Evolutionary conservation across 2,888 invertebrate genomes (phyloP), one percentile per base, ranked within the genome.

Genomic region (Camponotus fellah): DNA sequence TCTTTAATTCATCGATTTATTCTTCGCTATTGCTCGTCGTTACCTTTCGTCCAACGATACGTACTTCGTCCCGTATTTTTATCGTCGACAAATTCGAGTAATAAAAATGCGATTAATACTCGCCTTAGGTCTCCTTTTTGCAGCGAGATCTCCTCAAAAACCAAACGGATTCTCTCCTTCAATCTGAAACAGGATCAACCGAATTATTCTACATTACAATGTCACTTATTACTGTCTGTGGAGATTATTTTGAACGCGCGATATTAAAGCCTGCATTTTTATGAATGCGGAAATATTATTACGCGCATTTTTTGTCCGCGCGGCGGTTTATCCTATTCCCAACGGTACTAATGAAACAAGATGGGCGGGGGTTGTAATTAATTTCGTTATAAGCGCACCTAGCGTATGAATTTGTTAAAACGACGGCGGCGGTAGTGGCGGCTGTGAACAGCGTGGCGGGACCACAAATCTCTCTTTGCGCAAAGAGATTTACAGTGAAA

Each of bases 121-220:
- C 93, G 97, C 97, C 97, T 98, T 89, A 97, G 95, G 93, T 97
- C 97, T 83, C 97, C 97, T 95, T 97, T 97, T 94, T 97, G 97
- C 88, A 98, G 95, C 77, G 96, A 96, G 90, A 97, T 96, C 95
- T 98, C 97, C 95, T 98, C 98, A 93, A 98, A 98, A 26, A 97
- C 96, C 90, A 98, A 95, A 93, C 97, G 97, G 89, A 98, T 97
- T 88, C 97, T 96, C 95, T 98, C 97, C 93, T 96, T 97, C 92
- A 96, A 96, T 94, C 97, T 97, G 96, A 89, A 96, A 96, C 91
- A 89, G 87, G 88, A 76, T 53, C 21, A 75, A 71, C 4, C 21
- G 34, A 71, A 49, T 62, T 56, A 79, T 14, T 62, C 17, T 8
- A 53, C 76, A 14, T 71, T 43, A 77, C 60, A 82, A 77, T 17